Evolutionary conservation across 2,797 vertebrate species (phyloP).

Genomic region (Xiphorhynchus erythropygius): DNA sequence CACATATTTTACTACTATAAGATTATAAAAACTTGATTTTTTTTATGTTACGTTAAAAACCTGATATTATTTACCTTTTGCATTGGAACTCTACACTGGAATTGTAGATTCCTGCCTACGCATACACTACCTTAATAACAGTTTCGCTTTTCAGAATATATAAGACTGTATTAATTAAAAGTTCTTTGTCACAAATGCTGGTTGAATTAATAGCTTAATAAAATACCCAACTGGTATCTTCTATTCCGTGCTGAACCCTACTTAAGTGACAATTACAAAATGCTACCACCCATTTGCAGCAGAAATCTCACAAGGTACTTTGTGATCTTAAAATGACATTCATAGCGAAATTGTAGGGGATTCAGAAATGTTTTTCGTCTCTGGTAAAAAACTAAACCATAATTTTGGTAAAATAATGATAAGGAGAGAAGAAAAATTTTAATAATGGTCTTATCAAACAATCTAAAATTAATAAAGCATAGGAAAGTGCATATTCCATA

Average conservation of each 20-base stretch:
- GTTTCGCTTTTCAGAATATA: background rate
- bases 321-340: background rate
- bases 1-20: background rate
- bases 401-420: background rate
- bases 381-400: background rate
- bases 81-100: background rate
- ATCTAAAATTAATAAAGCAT: background rate
- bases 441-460: background rate
- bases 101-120: background rate
- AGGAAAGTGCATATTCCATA: background rate
- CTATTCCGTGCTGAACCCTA: background rate
- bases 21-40: background rate
- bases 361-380: background rate
- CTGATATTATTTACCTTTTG: background rate
- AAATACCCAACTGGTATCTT: background rate
- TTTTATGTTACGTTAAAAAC: background rate
- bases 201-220: background rate
- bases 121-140: background rate
- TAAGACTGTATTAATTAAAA: background rate
- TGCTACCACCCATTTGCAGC: background rate
- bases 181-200: background rate
- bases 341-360: background rate
- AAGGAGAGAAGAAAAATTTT: background rate
- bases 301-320: background rate
- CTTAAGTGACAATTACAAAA: background rate